Evolutionary conservation across 2,113 vertebrate genomes (phyloP).

Genomic region (Regulus satrapa): DNA sequence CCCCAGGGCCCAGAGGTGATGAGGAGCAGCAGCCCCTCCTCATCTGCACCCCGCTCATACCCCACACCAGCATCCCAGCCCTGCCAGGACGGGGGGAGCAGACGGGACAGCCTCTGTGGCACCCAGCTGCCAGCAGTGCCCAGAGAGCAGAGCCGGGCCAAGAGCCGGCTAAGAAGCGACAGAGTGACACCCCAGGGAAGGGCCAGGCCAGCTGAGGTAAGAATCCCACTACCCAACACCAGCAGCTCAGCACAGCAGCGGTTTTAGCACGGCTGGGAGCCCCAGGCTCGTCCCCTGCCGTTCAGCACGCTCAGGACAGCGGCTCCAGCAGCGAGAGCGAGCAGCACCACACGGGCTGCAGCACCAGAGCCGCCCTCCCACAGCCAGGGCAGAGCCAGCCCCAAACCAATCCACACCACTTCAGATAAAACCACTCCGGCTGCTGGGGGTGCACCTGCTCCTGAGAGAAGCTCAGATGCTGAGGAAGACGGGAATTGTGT

Average conservation of each 20-base stretch:
- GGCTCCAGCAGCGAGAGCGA: accelerated
- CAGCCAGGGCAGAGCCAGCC: neutral
- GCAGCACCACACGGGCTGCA: neutral
- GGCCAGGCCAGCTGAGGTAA: neutral
- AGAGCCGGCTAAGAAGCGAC: neutral
- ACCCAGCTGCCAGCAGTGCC: neutral
- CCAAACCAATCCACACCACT: neutral
- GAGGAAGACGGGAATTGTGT: neutral
- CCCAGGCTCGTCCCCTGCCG: neutral
- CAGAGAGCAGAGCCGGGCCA: neutral
- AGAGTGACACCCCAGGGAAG: accelerated
- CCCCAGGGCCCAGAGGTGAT: neutral
- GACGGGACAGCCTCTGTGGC: accelerated
- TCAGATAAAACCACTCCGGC: neutral
- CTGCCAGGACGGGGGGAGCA: neutral
- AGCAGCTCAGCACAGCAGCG: neutral
- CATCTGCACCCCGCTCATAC: neutral
- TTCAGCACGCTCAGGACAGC: neutral
- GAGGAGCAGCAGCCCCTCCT: neutral
- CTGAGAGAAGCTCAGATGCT: neutral
- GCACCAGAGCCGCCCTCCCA: neutral
- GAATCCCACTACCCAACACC: neutral
- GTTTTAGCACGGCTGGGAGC: neutral
- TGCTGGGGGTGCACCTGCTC: neutral
- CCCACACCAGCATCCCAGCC: accelerated